Base-by-base conservation (phyloP, 1,140 invertebrate genomes). In the Pararge aegeria region DNA sequence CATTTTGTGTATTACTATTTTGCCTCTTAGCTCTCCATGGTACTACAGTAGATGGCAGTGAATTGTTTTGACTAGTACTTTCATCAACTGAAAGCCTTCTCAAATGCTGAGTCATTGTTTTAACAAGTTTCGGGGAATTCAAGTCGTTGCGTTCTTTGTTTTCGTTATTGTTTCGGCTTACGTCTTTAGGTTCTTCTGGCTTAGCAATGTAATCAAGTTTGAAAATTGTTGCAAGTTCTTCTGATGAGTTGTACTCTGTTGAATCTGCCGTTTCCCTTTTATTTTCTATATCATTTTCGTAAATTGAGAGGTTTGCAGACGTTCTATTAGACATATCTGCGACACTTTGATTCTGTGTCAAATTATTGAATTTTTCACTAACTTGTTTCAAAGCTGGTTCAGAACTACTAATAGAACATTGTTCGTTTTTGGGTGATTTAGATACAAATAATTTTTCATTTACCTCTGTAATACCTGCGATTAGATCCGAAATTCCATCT, bases 161-260 rank as follows among this genome's bases (percentile, higher is more conserved):
- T 10, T 73, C 61, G 46, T 62, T 60, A 30, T 75, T 73, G 37
- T 70, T 70, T 29, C 77, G 49, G 44, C 46, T 70, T 37, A 78
- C 68, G 44, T 60, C 61, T 4, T 60, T 42, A 38, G 30, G 46
- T 46, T 65, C 56, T 16, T 29, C 59, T 27, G 66, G 54, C 68
- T 79, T 80, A 16, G 53, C 54, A 55, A 68, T 70, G 61, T 74
- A 72, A 20, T 84, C 80, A 53, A 90, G 63, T 60, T 90, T 90
- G 76, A 93, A 93, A 55, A 93, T 93, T 57, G 92, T 92, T 5
- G 92, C 91, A 55, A 93, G 78, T 70, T 93, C 92, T 72, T 93
- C 92, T 62, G 92, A 92, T 5, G 92, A 93, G 70, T 93, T 93
- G 73, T 93, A 93, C 75, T 92, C 91, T 48, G 91, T 91, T 15